Conservation (phyloP, 2,797 vertebrate genomes). For the Miichthys miiuy region DNA sequence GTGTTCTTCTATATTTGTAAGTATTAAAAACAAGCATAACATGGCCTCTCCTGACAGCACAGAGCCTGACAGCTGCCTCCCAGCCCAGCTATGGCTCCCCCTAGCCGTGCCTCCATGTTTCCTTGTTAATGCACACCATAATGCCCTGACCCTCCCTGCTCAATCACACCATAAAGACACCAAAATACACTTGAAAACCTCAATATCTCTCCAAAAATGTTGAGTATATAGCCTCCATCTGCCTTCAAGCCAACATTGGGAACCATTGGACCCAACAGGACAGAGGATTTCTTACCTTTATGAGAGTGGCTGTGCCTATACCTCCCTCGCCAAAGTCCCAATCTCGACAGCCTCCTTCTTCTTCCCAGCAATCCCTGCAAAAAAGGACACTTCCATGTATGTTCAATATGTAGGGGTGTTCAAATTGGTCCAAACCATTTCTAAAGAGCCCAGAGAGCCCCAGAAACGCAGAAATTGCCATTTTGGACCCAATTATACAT, state of each 20-base stretch:
- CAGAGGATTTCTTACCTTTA: slow-evolving; percentile 83
- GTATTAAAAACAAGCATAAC: slow-evolving; percentile 41
- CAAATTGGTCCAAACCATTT: slow-evolving; percentile 75
- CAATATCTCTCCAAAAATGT: slow-evolving; percentile 44
- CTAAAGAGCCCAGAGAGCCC: slow-evolving; percentile 50
- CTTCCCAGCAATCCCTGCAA: slow-evolving; percentile 91
- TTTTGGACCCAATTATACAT: slow-evolving; percentile 19
- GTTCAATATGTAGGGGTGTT: slow-evolving; percentile 86
- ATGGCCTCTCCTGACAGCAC: slow-evolving; percentile 29
- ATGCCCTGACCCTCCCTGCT: slow-evolving; percentile 75
- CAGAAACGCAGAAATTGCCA: slow-evolving; percentile 53
- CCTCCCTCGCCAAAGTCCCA: slow-evolving; percentile 74
- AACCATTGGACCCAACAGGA: slow-evolving; percentile 48
- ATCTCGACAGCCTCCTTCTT: slow-evolving; percentile 85
- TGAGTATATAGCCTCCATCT: slow-evolving; percentile 34
- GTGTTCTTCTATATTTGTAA: slow-evolving; percentile 60
- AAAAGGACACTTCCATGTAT: slow-evolving; percentile 87
- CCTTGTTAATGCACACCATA: slow-evolving; percentile 78
- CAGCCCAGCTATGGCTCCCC: slow-evolving; percentile 83
- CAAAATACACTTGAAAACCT: slow-evolving; percentile 71
- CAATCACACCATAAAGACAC: slow-evolving; percentile 51
- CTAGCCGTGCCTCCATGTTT: slow-evolving; percentile 84
- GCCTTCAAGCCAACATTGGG: slow-evolving; percentile 55
- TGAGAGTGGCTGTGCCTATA: slow-evolving; percentile 40
- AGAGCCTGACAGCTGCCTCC: slow-evolving; percentile 51